Evolutionary conservation across 2,113 vertebrate genomes (phyloP).

Genomic region (Smithornis capensis): DNA sequence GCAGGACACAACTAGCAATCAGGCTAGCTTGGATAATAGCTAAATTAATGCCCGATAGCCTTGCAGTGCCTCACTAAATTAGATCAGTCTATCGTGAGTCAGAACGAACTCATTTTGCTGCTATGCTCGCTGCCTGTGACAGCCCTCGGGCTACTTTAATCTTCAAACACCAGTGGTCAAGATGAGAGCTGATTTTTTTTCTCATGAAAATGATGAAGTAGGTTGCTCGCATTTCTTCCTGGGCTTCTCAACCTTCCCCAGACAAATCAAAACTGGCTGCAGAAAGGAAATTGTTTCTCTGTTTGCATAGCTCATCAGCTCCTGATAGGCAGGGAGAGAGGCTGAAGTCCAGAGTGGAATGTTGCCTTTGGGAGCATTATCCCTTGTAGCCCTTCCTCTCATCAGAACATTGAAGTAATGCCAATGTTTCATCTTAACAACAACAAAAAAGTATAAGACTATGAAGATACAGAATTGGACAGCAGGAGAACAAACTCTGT

Average conservation of each 20-base stretch:
- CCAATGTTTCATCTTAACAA: not conserved
- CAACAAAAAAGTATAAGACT: not conserved
- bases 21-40: not conserved
- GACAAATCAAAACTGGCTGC: not conserved
- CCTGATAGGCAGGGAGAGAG: not conserved
- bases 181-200: not conserved
- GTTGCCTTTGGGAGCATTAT: not conserved
- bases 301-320: not conserved
- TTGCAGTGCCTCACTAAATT: not conserved
- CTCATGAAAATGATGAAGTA: not conserved
- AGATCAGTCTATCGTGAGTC: not conserved
- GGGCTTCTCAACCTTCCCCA: not conserved
- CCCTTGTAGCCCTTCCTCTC: not conserved
- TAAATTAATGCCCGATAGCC: not conserved
- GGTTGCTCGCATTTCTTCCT: not conserved
- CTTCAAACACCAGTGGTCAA: not conserved
- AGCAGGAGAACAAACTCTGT: not conserved
- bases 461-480: not conserved
- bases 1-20: not conserved
- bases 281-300: not conserved
- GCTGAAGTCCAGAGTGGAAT: not conserved
- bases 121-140: not conserved
- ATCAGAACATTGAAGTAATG: not conserved
- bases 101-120: not conserved
- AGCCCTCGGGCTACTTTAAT: not conserved